phyloP scores from a whole-genome alignment of 2,113 vertebrate species.

The Dipodomys spectabilis region DNA sequence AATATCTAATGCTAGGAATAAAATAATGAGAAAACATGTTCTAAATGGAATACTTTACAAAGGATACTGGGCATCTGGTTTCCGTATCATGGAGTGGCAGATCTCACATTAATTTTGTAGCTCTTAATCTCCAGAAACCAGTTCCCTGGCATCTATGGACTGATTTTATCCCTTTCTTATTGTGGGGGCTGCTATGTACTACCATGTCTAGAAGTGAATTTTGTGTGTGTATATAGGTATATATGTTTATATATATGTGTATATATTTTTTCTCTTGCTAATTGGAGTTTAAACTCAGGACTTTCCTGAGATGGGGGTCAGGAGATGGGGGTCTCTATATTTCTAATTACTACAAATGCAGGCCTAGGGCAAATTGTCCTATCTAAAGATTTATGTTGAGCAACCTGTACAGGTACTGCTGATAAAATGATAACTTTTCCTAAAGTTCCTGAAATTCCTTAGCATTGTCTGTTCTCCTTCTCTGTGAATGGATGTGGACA shows the following conservation, averaged over 20 bases:
- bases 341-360: not conserved
- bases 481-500: not conserved
- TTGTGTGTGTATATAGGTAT: no score
- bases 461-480: not conserved
- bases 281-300: not conserved
- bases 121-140: not conserved
- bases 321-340: not conserved
- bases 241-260: no score
- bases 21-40: conserved; percentile 42
- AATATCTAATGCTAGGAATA: not conserved
- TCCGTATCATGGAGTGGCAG: not conserved
- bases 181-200: no score
- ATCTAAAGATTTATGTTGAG: not conserved
- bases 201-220: no score
- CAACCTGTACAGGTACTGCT: no score
- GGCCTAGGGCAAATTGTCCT: not conserved
- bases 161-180: not conserved
- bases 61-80: not conserved
- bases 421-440: not conserved
- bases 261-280: no score
- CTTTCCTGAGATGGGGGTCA: not conserved
- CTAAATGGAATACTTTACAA: not conserved
- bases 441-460: not conserved
- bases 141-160: not conserved
- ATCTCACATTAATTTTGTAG: not conserved